A percentile compares a stretch with the other conserved stretches of the same genome.
Conservation (phyloP, 2,113 vertebrate species). For the Rissa tridactyla region DNA sequence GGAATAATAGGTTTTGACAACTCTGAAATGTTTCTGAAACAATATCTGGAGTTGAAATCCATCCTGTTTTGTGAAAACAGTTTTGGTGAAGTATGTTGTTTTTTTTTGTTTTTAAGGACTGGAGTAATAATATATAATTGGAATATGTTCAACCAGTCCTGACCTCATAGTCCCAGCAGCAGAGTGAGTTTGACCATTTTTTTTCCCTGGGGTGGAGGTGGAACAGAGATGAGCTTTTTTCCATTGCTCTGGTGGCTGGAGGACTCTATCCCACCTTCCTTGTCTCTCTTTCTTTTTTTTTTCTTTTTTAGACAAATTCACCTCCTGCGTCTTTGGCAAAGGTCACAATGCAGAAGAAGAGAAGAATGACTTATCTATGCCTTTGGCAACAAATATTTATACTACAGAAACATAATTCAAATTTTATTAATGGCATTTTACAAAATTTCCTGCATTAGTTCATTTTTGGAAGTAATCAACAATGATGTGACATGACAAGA, state of each 20-base stretch:
- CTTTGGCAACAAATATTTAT: background rate
- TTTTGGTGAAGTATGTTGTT: background rate
- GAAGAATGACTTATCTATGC: background rate
- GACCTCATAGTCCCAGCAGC: background rate
- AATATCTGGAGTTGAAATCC: background rate
- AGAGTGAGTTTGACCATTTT: background rate
- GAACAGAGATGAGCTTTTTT: background rate
- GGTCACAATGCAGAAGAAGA: background rate
- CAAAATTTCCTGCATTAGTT: background rate
- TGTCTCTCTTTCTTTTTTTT: background rate
- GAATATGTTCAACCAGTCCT: background rate
- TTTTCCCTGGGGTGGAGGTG: background rate
- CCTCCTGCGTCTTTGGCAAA: background rate
- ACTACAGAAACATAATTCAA: background rate
- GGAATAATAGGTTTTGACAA: background rate
- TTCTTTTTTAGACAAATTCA: background rate
- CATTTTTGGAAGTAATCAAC: background rate
- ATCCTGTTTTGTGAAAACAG: background rate
- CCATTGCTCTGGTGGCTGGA: background rate
- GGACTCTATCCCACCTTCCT: background rate
- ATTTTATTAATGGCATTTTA: background rate
- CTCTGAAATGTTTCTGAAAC: background rate
- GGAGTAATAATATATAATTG: background rate
- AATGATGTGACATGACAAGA: background rate
- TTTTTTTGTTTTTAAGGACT: background rate